These are phyloP conservation scores for Chanos chanos DNA, from an alignment of 2,797 vertebrate species.

Conservation along the genomic window DNA sequence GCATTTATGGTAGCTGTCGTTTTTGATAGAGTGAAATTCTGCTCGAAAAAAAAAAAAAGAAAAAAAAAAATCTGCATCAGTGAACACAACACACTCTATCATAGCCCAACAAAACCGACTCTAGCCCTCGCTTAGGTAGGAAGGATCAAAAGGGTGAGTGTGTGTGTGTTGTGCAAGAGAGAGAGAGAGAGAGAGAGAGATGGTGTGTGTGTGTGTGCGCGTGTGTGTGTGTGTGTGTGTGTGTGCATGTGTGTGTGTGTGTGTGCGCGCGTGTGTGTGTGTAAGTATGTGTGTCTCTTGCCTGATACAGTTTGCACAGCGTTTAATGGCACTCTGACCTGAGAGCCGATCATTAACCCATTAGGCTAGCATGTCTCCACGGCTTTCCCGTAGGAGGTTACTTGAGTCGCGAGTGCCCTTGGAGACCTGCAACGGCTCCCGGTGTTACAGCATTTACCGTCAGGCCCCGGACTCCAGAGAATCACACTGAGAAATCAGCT, in stretches of 20 bases:
- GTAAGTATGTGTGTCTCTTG: neutral
- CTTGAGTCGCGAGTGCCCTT: slow-evolving; percentile 24
- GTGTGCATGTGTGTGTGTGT: slow-evolving; percentile 5
- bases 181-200: neutral
- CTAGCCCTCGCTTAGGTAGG: too few species aligned
- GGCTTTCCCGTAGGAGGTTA: slow-evolving; percentile 31
- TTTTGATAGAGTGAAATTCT: slow-evolving; percentile 44
- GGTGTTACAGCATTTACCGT: slow-evolving; percentile 39
- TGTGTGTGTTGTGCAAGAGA: slow-evolving; percentile 20
- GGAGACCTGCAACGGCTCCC: slow-evolving; percentile 31
- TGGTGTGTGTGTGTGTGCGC: neutral
- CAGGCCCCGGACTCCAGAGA: slow-evolving; percentile 31
- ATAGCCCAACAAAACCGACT: too few species aligned
- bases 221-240: slow-evolving; percentile 7
- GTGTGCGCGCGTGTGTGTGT: neutral
- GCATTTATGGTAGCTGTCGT: slow-evolving; percentile 56
- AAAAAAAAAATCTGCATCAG: slow-evolving; percentile 40
- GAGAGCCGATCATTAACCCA: slow-evolving; percentile 53
- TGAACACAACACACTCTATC: slow-evolving; percentile 32
- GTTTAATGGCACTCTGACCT: slow-evolving; percentile 53
- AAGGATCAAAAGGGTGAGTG: slow-evolving; percentile 5
- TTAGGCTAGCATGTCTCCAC: slow-evolving; percentile 49
- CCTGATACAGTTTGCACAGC: slow-evolving; percentile 43
- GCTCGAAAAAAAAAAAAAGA: neutral
- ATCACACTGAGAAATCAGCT: slow-evolving; percentile 19